Evolutionary conservation across 64 coral and sea anemone species (phyloP).

Genomic region (Stylophora pistillata): DNA sequence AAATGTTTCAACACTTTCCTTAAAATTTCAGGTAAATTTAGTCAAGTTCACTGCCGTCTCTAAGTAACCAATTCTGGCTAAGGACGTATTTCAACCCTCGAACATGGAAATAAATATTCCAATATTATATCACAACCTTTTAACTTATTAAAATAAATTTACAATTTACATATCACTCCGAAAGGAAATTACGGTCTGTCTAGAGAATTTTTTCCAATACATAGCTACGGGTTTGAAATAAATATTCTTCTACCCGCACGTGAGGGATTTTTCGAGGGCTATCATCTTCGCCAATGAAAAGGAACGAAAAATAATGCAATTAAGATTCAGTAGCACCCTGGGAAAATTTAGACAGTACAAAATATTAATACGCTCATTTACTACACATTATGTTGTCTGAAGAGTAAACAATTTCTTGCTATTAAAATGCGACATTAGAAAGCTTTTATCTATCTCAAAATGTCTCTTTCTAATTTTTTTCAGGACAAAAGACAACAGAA

Average conservation of each 20-base stretch:
- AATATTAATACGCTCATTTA: slow-evolving; percentile 72
- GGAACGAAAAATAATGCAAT: slow-evolving; percentile 19
- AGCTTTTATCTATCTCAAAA: background rate
- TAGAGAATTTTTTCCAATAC: background rate
- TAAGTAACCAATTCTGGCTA: slow-evolving; percentile 70
- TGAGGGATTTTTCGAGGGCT: background rate
- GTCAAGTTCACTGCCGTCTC: slow-evolving; percentile 44
- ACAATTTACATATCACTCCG: slow-evolving; percentile 52
- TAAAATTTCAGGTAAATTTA: background rate
- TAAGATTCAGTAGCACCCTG: slow-evolving; percentile 23
- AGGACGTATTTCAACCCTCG: slow-evolving; percentile 65
- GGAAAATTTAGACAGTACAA: slow-evolving; percentile 53
- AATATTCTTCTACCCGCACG: background rate
- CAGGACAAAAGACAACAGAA: slow-evolving; percentile 22
- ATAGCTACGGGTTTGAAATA: background rate
- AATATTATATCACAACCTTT: slow-evolving; percentile 54
- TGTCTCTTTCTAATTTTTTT: background rate
- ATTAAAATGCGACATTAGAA: slow-evolving; percentile 27
- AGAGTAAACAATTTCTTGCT: slow-evolving; percentile 56
- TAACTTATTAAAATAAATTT: slow-evolving; percentile 70
- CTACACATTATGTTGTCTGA: slow-evolving; percentile 34
- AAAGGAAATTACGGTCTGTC: slow-evolving; percentile 4
- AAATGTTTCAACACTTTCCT: background rate
- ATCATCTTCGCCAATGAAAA: slow-evolving; percentile 15
- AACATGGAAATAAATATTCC: slow-evolving; percentile 81